Percentiles rank a stretch among this genome's conserved stretches.
Evolutionary conservation across 2,113 vertebrate genomes (phyloP).

Genomic region (Melanotaenia duboulayi): DNA sequence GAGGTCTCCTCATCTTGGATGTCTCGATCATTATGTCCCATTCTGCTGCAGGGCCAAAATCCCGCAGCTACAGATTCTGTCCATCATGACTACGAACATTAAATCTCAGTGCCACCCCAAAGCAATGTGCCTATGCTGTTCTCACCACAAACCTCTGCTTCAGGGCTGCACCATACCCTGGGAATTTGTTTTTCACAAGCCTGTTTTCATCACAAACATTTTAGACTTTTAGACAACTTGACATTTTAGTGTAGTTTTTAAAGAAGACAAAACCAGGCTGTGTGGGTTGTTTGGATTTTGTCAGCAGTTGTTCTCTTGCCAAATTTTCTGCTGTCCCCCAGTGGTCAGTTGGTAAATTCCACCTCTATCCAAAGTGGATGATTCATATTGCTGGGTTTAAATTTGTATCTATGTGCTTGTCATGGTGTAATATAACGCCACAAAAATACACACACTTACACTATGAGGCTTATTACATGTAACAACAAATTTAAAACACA

Average conservation of each 20-base stretch:
- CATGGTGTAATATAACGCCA: slow-evolving; percentile 18
- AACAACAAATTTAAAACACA: slow-evolving; percentile 34
- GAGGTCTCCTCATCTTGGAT: slow-evolving; percentile 25
- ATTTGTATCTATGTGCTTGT: neutral
- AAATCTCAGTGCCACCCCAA: slow-evolving; percentile 5
- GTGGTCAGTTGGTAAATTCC: slow-evolving; percentile 55
- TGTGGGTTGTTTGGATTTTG: slow-evolving; percentile 24
- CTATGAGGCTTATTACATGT: slow-evolving; percentile 28
- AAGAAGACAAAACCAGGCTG: slow-evolving; percentile 16
- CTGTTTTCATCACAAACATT: slow-evolving; percentile 24
- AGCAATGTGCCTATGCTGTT: slow-evolving; percentile 10
- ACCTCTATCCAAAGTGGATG: slow-evolving; percentile 23
- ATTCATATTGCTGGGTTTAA: slow-evolving; percentile 46
- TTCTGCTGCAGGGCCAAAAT: slow-evolving; percentile 32
- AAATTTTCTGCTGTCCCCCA: slow-evolving; percentile 59
- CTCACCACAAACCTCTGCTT: slow-evolving; percentile 27
- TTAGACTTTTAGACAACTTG: slow-evolving; percentile 33
- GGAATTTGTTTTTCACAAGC: slow-evolving; percentile 10
- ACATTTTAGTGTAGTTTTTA: slow-evolving; percentile 32
- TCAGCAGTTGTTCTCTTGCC: slow-evolving; percentile 24
- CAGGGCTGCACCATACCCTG: slow-evolving; percentile 10
- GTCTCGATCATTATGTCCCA: slow-evolving; percentile 25
- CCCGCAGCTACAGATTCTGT: slow-evolving; percentile 48
- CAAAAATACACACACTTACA: slow-evolving; percentile 20
- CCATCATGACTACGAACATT: slow-evolving; percentile 28